Conservation (phyloP, 1,140 invertebrate species). For the Chionoecetes opilio region DNA sequence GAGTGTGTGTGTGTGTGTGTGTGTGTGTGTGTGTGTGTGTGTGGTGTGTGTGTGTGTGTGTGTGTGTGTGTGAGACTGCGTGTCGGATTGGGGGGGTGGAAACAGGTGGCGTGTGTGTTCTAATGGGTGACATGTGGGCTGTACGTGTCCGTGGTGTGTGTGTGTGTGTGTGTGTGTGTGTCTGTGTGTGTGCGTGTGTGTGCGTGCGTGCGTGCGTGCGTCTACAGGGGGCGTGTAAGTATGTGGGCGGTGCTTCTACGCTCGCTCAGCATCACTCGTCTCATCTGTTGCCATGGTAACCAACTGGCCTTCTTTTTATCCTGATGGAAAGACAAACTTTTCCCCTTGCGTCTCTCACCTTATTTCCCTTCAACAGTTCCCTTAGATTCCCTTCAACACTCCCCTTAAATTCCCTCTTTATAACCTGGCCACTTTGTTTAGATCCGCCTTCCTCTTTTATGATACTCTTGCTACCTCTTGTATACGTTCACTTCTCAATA, state of each 20-base stretch:
- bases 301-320: not conserved
- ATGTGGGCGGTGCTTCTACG: conserved; percentile 12
- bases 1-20: not conserved
- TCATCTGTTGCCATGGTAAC: conserved; percentile 53
- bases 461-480: no score
- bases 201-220: conserved; percentile 20
- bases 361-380: not conserved
- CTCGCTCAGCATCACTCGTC: not conserved
- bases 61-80: not conserved
- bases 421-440: no score
- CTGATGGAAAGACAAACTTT: conserved; percentile 1
- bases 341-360: not conserved
- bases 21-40: not conserved
- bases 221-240: not conserved
- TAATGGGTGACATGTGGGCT: no score
- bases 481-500: no score
- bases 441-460: no score
- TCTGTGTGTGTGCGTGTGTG: no score
- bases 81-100: no score
- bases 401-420: no score
- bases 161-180: no score
- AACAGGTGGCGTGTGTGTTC: no score
- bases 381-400: no score
- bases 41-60: not conserved
- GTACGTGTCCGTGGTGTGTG: no score